These are phyloP conservation scores for Pseudotriccus pelzelni DNA, from an alignment of 2,797 vertebrate species.

Conservation along the genomic window DNA sequence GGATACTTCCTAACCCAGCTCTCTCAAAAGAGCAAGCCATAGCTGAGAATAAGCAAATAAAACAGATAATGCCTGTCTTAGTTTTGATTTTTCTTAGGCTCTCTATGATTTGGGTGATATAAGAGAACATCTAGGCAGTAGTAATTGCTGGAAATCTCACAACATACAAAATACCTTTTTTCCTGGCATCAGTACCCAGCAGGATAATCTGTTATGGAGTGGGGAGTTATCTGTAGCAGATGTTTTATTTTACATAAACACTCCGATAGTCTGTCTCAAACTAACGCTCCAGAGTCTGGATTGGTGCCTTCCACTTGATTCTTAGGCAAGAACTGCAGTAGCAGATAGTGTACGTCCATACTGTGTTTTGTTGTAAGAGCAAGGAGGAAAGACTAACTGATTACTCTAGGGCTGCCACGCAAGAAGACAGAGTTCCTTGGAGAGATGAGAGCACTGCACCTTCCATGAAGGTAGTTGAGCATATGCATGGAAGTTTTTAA, in stretches of 20 bases:
- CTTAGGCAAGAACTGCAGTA: neutral
- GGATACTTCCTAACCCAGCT: neutral
- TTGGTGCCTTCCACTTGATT: neutral
- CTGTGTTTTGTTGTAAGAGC: neutral
- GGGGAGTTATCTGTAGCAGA: neutral
- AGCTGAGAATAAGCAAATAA: neutral
- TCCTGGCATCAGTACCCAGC: neutral
- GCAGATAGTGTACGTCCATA: neutral
- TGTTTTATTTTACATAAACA: neutral
- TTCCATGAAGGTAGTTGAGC: neutral
- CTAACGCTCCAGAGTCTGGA: neutral
- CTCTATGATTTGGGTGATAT: neutral
- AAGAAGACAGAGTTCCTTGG: neutral
- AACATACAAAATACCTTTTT: neutral
- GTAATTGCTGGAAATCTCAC: neutral
- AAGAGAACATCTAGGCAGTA: neutral
- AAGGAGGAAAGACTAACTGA: neutral
- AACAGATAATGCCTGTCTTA: neutral
- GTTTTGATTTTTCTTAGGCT: neutral
- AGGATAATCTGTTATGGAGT: neutral
- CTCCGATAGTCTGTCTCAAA: neutral
- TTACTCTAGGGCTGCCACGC: neutral
- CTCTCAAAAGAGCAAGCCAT: neutral
- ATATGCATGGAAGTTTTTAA: neutral
- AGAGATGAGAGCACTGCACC: neutral